A percentile compares a stretch with the other conserved stretches of the same genome.
Conservation (phyloP, 2,797 vertebrate genomes). For the Netta rufina region DNA sequence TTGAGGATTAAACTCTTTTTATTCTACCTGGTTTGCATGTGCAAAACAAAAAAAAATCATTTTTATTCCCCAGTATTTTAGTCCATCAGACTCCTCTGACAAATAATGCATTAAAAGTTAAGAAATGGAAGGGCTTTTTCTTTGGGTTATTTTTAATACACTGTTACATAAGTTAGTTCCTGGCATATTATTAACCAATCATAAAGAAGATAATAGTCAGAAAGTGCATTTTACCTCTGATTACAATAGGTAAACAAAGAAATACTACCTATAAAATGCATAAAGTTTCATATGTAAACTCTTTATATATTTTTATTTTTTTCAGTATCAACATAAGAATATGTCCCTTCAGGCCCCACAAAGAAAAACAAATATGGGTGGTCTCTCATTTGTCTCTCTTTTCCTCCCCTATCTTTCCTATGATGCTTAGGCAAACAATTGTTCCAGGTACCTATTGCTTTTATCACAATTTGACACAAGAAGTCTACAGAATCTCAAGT, state of each 20-base stretch:
- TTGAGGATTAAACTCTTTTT: background rate
- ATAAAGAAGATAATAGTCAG: background rate
- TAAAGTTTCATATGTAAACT: background rate
- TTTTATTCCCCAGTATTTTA: slow-evolving; percentile 14
- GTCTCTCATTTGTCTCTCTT: background rate
- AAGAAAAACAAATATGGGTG: background rate
- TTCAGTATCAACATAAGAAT: background rate
- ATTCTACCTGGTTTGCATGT: background rate
- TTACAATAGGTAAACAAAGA: background rate
- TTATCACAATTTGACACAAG: background rate
- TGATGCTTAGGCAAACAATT: background rate
- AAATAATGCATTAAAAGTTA: slow-evolving; percentile 11
- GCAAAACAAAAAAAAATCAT: background rate
- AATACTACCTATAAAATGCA: background rate
- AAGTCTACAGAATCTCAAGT: background rate
- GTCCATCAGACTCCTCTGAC: background rate
- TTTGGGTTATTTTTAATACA: background rate
- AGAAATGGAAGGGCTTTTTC: background rate
- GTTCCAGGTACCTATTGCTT: background rate
- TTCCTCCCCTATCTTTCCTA: background rate
- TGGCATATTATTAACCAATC: background rate
- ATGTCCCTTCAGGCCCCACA: background rate
- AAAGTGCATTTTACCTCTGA: background rate
- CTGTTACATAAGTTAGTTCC: background rate
- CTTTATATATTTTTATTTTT: background rate